Base-by-base conservation (phyloP, 2,797 vertebrate genomes). In the Percopsis omiscomaycus region DNA sequence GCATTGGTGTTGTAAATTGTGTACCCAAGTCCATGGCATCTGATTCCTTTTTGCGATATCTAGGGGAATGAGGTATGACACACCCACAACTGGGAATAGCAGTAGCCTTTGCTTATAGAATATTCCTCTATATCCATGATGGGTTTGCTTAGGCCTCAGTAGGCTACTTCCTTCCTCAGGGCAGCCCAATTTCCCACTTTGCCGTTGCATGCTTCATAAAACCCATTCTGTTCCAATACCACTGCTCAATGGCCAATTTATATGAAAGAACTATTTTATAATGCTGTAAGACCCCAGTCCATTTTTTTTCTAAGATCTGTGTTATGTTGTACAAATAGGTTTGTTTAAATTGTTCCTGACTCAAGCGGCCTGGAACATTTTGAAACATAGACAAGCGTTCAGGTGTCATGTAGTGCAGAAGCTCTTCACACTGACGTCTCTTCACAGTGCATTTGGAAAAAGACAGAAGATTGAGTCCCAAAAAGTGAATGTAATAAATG, bases 71-170 rank as follows among this genome's bases (percentile, higher is more conserved):
- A 29, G 22, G 15, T 27, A 9, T n/a, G 11, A 22, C 10, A 51
- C 50, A 12, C 50, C 50, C 50, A 9, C 22, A 15, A 2, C 0
- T 52, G 22, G 51, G 10, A 28, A 53, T 13, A 29, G 51, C 22
- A 53, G 51, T 53, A 11, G 22, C 3, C 29, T 53, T 53, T 12
- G 12, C 27, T 12, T 13, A 29, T 28, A 28, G 22, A 53, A 28
- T 29, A 29, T 53, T 53, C 3, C 2, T 53, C 28, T 53, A 12
- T 12, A 28, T 22, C 13, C 12, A 27, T 29, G 9, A 27, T 52
- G 22, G 50, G 50, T 52, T 59, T 76, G 58, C 61, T 75, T 69
- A 75, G 66, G 68, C 72, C 55, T 73, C 55, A 46, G 74, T 73
- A 22, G 22, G 22, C 22, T 22, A 69, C 64, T 42, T 42, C 37